A percentile compares a stretch with the other conserved stretches of the same genome.
phyloP scores from a whole-genome alignment of 2,113 vertebrate species.

The Felis catus region F.catus_Fca126_mat1.0 CM031415.1:87135501-87136000 shows the following conservation, averaged over 20 bases:
- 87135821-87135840: neutral
- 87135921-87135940: neutral
- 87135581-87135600: neutral
- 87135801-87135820: neutral
- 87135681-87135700: neutral
- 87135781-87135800: neutral
- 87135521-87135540: neutral
- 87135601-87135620: neutral
- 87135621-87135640: neutral
- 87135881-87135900: neutral
- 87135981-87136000: neutral
- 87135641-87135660: neutral
- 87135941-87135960: neutral
- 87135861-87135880: neutral
- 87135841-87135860: neutral
- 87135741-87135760: neutral
- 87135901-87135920: neutral
- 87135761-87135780: neutral
- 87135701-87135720: constrained; percentile 3
- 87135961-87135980: neutral
- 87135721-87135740: neutral
- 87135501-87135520: neutral
- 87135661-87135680: neutral
- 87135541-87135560: neutral
- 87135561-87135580: neutral